Evolutionary conservation across 1,140 invertebrate genomes (phyloP).

Genomic region (Platyscapa corneri): DNA sequence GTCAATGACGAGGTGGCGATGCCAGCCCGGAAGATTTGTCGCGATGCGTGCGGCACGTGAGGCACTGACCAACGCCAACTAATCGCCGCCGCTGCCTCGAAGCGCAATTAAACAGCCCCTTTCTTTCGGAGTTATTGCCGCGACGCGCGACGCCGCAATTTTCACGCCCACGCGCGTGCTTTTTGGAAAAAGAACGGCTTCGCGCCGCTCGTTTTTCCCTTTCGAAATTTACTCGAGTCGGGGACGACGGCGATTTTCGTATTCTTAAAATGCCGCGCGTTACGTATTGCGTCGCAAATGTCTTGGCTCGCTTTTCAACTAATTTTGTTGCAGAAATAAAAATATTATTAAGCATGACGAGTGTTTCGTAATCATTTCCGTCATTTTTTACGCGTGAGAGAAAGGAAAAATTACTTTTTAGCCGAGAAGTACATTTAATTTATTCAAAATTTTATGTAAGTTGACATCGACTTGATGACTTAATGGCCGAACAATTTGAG

Average conservation of each 20-base stretch:
- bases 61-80: constrained; percentile 27
- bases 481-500: too few species aligned
- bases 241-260: too few species aligned
- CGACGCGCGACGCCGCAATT: too few species aligned
- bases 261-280: too few species aligned
- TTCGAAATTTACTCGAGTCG: too few species aligned
- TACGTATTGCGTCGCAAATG: background rate
- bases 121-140: too few species aligned
- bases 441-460: background rate
- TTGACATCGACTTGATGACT: too few species aligned
- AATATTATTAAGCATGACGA: background rate
- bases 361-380: background rate
- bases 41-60: constrained; percentile 44
- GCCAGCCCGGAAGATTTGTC: constrained; percentile 39
- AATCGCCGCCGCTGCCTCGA: background rate
- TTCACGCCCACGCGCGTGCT: too few species aligned
- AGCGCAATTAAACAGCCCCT: background rate
- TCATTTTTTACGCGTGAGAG: background rate
- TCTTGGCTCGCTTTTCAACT: background rate
- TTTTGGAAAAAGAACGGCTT: too few species aligned
- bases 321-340: background rate
- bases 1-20: background rate
- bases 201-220: too few species aligned
- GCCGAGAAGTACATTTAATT: background rate
- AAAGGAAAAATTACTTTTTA: background rate